Percentiles rank a stretch among this genome's conserved stretches.
Conservation (phyloP, 53 echinoderm and acorn worm genomes). For the Pentamera pediparva region DNA sequence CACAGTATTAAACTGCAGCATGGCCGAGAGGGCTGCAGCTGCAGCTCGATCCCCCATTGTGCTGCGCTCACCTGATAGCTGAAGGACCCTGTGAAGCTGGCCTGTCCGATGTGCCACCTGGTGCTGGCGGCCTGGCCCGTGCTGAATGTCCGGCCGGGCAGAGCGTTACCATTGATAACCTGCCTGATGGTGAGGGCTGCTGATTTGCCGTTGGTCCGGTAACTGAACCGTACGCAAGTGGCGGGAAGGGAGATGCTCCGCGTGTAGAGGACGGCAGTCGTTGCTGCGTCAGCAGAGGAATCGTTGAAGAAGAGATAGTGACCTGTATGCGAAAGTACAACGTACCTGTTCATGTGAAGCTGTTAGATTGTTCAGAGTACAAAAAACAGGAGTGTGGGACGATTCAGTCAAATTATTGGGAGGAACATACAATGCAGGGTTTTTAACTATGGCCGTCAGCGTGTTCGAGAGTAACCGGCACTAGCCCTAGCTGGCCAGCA, state of each 20-base stretch:
- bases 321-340: too few relatives aligned
- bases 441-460: too few relatives aligned
- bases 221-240: conserved; percentile 74
- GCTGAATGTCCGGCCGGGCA: conserved; percentile 3
- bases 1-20: too few relatives aligned
- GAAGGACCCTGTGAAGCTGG: neutral
- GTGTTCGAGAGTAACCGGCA: too few relatives aligned
- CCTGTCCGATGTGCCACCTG: conserved; percentile 17
- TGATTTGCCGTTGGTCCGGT: conserved; percentile 52
- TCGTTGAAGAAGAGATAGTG: conserved; percentile 59
- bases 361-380: too few relatives aligned
- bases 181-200: conserved; percentile 7
- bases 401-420: too few relatives aligned
- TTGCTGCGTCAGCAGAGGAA: neutral
- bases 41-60: too few relatives aligned
- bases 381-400: too few relatives aligned
- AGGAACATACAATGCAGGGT: too few relatives aligned
- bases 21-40: too few relatives aligned
- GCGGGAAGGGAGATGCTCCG: conserved; percentile 10
- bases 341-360: too few relatives aligned
- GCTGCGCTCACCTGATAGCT: neutral
- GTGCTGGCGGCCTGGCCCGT: neutral
- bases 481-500: too few relatives aligned
- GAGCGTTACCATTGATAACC: conserved; percentile 10
- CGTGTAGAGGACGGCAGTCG: conserved; percentile 38